Conservation (phyloP, 2,797 vertebrate species). For the Schizopygopsis malacanthus region DNA sequence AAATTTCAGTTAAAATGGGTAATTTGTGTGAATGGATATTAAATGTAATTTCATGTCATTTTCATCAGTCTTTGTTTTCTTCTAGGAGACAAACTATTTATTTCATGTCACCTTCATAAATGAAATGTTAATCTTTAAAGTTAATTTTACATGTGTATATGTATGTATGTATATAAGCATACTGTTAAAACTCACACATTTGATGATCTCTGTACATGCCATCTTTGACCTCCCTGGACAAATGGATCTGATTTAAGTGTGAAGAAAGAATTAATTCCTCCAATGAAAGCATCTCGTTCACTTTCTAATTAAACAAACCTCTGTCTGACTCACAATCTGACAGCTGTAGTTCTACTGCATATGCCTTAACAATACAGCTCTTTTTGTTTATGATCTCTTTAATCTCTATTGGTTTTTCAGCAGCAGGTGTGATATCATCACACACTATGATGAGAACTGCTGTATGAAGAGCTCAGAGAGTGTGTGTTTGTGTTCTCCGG, state of each 20-base stretch:
- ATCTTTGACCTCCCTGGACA: not conserved
- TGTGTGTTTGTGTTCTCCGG: constrained; percentile 33
- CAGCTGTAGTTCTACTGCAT: not conserved
- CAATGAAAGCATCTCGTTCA: not conserved
- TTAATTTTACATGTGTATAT: too few relatives aligned
- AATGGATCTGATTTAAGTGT: not conserved
- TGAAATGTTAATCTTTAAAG: too few relatives aligned
- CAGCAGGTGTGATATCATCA: constrained; percentile 1
- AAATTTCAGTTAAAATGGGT: not conserved
- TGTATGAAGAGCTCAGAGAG: constrained; percentile 31
- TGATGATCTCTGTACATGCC: not conserved
- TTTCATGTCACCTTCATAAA: too few relatives aligned
- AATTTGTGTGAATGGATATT: too few relatives aligned
- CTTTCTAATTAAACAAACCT: not conserved
- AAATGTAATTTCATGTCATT: too few relatives aligned
- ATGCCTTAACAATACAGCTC: constrained; percentile 4
- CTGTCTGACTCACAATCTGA: not conserved
- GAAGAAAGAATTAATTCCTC: not conserved
- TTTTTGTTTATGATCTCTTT: constrained; percentile 14
- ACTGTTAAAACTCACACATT: too few relatives aligned
- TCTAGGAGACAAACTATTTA: too few relatives aligned
- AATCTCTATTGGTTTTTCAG: constrained; percentile 10
- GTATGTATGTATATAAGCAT: too few relatives aligned
- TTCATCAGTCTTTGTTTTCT: too few relatives aligned
- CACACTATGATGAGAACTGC: constrained; percentile 44